Evolutionary conservation across 1,140 invertebrate genomes (phyloP), one percentile per base, ranked within the genome.

Genomic region (Diachasmimorpha longicaudata): DNA sequence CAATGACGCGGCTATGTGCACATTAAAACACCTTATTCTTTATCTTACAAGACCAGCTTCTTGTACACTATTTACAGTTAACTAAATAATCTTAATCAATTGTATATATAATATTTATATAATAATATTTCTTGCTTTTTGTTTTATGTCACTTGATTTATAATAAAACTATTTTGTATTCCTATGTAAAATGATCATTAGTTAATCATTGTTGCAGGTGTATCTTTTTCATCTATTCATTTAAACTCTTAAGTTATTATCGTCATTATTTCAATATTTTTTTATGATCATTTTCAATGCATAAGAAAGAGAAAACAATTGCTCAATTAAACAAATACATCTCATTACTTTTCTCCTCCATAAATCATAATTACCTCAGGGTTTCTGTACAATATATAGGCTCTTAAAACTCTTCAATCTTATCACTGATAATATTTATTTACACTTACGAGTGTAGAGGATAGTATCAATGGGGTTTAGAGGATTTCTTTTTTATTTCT

Each of bases 31-130:
- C 86, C 87, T 88, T 89, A 88, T 86, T 75, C 84, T 84, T 82
- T 90, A 90, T 90, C 89, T 90, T 90, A 90, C 90, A 90, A 90
- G 89, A 90, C 84, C 90, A 89, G 88, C 88, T 89, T 88, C 87
- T 89, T 90, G 82, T 89, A 89, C 88, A 89, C 82, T 90, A 90
- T 90, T 83, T 90, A 90, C 89, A 90, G 79, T 74, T 87, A 86
- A 86, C 84, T 63, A 86, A 86, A 83, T 84, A 66, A 78, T 87
- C 85, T 78, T 86, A 80, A 82, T 86, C 85, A 86, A 80, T 77
- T 83, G 79, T 80, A 81, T 81, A 80, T 83, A 82, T 84, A 82
- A 85, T 85, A 83, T 85, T 83, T 79, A 84, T 82, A 81, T 83
- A 75, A 81, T 83, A 75, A 85, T 79, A 79, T 83, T 83, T 81